Conservation (phyloP, 2,888 invertebrate genomes). For the Cataglyphis albicans region DNA sequence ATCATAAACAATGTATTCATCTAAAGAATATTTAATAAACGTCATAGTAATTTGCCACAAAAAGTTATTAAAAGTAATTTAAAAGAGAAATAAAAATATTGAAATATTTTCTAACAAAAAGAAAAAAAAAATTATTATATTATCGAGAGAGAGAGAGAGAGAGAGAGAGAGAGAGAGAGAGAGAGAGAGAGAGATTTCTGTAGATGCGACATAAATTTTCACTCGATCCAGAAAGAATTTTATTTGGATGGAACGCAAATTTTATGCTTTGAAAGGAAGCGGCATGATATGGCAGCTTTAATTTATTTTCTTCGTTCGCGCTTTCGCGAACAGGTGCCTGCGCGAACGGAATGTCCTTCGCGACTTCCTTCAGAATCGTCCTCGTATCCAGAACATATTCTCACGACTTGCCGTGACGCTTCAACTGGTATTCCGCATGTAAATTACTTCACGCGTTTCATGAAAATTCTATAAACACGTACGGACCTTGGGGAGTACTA, state of each 20-base stretch:
- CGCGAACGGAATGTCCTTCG: conserved; percentile 26
- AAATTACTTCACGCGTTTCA: conserved; percentile 62
- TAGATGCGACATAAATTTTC: conserved; percentile 19
- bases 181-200: not conserved
- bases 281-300: conserved; percentile 63
- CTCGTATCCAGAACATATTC: conserved; percentile 24
- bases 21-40: not conserved
- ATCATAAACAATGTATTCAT: not conserved
- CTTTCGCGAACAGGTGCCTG: not conserved
- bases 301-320: conserved; percentile 69
- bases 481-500: conserved; percentile 51
- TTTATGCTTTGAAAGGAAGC: conserved; percentile 69
- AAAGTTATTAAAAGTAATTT: not conserved
- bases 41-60: not conserved
- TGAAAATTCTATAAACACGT: conserved; percentile 66
- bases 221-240: conserved; percentile 19
- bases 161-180: not conserved
- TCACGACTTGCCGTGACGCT: conserved; percentile 45
- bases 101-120: not conserved
- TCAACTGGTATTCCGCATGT: conserved; percentile 65
- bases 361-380: conserved; percentile 6
- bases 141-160: too few relatives aligned
- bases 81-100: not conserved
- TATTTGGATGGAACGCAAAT: conserved; percentile 70
- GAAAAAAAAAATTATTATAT: not conserved